Percentiles rank a stretch among this genome's conserved stretches.
These are phyloP conservation scores for Cygnus buccinator DNA, from an alignment of 2,113 vertebrate genomes.

Conservation along the genomic window DNA sequence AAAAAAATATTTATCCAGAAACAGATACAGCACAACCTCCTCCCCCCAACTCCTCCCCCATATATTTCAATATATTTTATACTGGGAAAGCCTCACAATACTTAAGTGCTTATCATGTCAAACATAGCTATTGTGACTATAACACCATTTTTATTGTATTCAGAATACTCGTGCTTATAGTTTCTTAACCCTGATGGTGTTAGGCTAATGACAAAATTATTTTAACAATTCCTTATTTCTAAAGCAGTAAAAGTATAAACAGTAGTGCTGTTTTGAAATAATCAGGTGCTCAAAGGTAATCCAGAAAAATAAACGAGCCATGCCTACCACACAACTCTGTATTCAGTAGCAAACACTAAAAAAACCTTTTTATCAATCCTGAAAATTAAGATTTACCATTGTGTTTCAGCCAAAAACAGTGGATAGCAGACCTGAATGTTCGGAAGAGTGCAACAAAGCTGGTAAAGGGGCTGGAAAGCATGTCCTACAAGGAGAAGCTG, in stretches of 20 bases:
- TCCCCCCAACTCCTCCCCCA: background rate
- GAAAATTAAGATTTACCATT: background rate
- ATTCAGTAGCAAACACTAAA: background rate
- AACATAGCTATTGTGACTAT: background rate
- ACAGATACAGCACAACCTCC: background rate
- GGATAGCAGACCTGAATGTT: background rate
- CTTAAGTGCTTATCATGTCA: background rate
- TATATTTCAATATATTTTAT: background rate
- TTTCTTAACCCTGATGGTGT: background rate
- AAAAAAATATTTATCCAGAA: background rate
- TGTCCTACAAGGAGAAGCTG: background rate
- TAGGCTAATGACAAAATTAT: background rate
- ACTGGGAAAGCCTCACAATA: background rate
- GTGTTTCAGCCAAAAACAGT: background rate
- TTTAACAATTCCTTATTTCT: background rate
- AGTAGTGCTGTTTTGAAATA: background rate
- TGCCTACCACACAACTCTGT: background rate
- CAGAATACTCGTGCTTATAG: background rate
- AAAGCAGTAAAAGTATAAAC: background rate
- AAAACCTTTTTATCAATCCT: background rate
- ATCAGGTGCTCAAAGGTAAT: background rate
- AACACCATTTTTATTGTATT: background rate
- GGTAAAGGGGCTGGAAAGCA: background rate
- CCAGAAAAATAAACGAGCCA: background rate
- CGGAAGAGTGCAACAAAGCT: background rate